Evolutionary conservation across 2,113 vertebrate species (phyloP).

Genomic region (Fregata magnificens): DNA sequence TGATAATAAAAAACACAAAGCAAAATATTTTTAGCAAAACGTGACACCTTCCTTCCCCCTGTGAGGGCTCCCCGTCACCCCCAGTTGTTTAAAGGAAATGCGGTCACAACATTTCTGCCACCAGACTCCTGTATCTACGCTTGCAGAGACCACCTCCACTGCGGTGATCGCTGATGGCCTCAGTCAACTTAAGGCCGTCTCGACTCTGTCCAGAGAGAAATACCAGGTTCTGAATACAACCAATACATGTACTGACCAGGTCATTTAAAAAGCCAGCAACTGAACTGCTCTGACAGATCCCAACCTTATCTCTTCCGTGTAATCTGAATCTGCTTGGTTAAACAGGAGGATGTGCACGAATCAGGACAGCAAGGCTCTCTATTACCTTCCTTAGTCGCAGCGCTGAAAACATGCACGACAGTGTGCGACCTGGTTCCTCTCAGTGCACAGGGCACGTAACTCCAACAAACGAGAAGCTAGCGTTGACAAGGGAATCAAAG

Average conservation of each 20-base stretch:
- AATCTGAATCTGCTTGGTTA: slow-evolving; percentile 31
- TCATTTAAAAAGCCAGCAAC: background rate
- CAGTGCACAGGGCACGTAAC: background rate
- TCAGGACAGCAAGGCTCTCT: background rate
- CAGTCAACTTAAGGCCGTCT: background rate
- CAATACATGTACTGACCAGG: background rate
- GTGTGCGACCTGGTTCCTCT: background rate
- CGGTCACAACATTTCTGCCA: background rate
- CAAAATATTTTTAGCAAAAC: background rate
- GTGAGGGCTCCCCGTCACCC: fast-evolving
- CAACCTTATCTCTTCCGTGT: background rate
- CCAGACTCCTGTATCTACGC: background rate
- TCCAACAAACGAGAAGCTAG: background rate
- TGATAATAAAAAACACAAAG: background rate
- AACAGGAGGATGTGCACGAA: background rate
- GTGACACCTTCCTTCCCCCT: background rate
- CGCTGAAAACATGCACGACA: background rate
- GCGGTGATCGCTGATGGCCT: background rate
- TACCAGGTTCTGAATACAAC: background rate
- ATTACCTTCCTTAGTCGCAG: background rate
- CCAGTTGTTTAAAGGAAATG: background rate
- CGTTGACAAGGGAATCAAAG: background rate
- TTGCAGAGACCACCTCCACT: background rate
- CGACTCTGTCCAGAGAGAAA: background rate
- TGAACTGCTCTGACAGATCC: background rate